phyloP scores from a whole-genome alignment of 2,113 vertebrate species.

The Alaudala cheleensis region DNA sequence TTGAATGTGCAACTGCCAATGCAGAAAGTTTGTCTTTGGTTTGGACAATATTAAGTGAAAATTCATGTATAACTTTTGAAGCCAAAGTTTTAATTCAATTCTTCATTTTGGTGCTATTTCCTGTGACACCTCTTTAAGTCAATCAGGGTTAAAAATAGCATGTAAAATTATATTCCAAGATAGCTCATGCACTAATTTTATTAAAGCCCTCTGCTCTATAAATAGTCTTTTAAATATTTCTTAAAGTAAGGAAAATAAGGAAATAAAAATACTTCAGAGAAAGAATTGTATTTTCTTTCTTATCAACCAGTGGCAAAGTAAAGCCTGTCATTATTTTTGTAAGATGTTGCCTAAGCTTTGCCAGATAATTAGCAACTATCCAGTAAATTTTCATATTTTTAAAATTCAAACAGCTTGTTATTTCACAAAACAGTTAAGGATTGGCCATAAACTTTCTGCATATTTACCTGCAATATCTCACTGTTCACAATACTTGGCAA shows the following conservation, averaged over 20 bases:
- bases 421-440: background rate
- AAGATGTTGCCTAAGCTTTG: background rate
- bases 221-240: background rate
- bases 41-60: background rate
- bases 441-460: background rate
- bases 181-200: background rate
- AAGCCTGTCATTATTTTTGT: background rate
- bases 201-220: background rate
- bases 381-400: background rate
- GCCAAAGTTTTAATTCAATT: background rate
- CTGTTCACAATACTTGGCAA: background rate
- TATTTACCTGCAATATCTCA: background rate
- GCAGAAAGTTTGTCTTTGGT: background rate
- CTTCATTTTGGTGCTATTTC: background rate
- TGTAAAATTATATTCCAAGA: background rate
- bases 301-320: background rate
- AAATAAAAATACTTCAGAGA: background rate
- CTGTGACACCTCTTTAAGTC: background rate
- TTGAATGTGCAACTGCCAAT: background rate
- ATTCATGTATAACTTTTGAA: background rate
- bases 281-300: background rate
- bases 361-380: background rate
- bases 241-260: background rate
- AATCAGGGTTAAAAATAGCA: conserved; percentile 22
- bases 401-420: background rate